Conservation (phyloP, 2,113 vertebrate genomes). For the Ascaphus truei region DNA sequence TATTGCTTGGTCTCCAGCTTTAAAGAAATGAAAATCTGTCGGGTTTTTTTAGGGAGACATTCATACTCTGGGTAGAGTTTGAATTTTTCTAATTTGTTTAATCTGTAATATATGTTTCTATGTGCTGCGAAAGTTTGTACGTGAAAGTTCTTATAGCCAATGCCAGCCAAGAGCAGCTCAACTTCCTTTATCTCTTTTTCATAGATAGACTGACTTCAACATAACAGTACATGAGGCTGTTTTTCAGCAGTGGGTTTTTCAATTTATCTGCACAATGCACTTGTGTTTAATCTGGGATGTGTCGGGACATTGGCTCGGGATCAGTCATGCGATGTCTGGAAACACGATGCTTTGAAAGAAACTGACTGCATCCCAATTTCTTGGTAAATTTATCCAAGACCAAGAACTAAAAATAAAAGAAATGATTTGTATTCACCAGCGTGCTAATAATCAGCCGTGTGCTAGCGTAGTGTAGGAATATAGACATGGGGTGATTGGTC, state of each 20-base stretch:
- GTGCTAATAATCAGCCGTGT: too few relatives aligned
- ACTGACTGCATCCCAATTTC: not conserved
- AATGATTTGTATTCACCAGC: too few relatives aligned
- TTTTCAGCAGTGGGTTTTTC: slow-evolving; percentile 40
- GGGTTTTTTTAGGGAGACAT: too few relatives aligned
- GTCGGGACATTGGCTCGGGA: not conserved
- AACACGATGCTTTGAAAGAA: not conserved
- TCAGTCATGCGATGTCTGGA: not conserved
- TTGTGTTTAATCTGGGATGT: slow-evolving; percentile 37
- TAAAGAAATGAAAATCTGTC: too few relatives aligned
- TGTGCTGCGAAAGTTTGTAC: too few relatives aligned
- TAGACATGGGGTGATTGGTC: too few relatives aligned
- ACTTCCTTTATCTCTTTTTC: slow-evolving; percentile 44
- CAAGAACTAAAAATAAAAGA: not conserved
- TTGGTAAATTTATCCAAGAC: not conserved
- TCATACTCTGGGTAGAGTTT: too few relatives aligned
- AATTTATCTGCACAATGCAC: slow-evolving; percentile 47
- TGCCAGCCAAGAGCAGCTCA: too few relatives aligned
- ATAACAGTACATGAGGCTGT: slow-evolving; percentile 5
- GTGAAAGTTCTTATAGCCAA: too few relatives aligned
- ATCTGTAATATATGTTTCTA: not conserved
- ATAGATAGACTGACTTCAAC: slow-evolving; percentile 40
- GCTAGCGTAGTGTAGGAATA: too few relatives aligned
- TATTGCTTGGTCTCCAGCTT: too few relatives aligned
- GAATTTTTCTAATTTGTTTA: too few relatives aligned